Conservation (phyloP, 2,888 invertebrate genomes). For the Rotaria macrura region DNA sequence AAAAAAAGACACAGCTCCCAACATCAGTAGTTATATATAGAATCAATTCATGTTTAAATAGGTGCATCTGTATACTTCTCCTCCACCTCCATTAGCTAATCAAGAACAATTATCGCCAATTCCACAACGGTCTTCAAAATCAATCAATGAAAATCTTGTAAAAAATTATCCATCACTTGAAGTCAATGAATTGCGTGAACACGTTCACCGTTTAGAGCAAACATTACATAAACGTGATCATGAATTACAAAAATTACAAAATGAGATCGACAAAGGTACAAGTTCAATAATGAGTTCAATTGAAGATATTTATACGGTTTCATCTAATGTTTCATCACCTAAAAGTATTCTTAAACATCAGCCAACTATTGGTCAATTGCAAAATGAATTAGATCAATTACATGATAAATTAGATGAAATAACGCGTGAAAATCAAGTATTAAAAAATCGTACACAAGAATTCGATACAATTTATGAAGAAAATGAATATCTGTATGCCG, state of each 20-base stretch:
- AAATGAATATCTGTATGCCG: background rate
- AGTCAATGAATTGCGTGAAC: background rate
- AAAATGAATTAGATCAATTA: constrained; percentile 10
- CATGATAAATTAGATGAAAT: constrained; percentile 6
- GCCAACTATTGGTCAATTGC: background rate
- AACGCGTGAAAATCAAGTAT: background rate
- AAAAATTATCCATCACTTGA: background rate
- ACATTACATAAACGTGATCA: constrained; percentile 6
- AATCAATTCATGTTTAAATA: background rate
- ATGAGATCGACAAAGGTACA: background rate
- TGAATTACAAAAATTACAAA: constrained; percentile 4
- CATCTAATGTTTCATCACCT: background rate
- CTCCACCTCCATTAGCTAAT: background rate
- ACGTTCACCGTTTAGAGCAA: constrained; percentile 5
- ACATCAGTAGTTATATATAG: no score
- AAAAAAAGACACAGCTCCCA: no score
- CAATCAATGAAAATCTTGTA: background rate
- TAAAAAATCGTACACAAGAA: background rate
- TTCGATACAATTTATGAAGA: constrained; percentile 1
- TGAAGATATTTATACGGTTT: background rate
- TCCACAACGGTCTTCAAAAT: background rate
- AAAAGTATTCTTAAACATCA: background rate
- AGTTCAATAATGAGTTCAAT: constrained; percentile 18
- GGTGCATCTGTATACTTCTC: background rate
- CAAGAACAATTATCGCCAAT: background rate